Conservation (phyloP, 64 coral and sea anemone genomes). For the Pocillopora damicornis region DNA sequence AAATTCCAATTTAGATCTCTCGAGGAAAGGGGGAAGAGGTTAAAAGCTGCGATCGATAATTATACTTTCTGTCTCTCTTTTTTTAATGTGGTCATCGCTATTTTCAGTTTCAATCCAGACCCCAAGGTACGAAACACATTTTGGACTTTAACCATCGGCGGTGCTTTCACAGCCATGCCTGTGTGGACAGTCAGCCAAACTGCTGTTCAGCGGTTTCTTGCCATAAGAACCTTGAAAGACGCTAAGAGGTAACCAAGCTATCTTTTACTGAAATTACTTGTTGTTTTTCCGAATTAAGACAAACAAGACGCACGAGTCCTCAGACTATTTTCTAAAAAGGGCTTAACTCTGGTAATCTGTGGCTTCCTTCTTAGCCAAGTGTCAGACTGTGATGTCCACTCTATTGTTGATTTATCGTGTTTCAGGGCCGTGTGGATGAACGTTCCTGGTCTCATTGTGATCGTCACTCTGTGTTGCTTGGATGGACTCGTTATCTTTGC, state of each 20-base stretch:
- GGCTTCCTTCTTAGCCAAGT: no score
- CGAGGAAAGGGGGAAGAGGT: no score
- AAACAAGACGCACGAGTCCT: no score
- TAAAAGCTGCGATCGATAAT: no score
- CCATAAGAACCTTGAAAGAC: conserved; percentile 14
- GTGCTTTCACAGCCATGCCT: conserved; percentile 36
- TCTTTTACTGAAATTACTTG: neutral
- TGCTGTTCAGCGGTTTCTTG: conserved; percentile 46
- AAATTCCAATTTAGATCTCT: no score
- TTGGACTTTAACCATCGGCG: conserved; percentile 55
- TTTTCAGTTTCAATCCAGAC: conserved; percentile 52
- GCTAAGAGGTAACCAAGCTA: conserved; percentile 25
- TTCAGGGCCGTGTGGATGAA: conserved; percentile 82
- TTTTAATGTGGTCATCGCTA: no score
- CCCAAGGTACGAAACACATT: conserved; percentile 57
- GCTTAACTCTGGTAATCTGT: no score
- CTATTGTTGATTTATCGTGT: neutral
- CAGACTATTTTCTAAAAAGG: no score
- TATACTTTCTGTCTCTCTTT: no score
- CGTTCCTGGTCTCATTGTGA: conserved; percentile 80
- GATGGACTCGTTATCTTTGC: conserved; percentile 94
- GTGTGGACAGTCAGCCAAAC: conserved; percentile 37
- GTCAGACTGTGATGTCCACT: no score
- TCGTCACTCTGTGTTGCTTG: conserved; percentile 77
- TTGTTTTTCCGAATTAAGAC: neutral